Evolutionary conservation across 1,140 invertebrate species (phyloP).

Genomic region (Melipona quadrifasciata): DNA sequence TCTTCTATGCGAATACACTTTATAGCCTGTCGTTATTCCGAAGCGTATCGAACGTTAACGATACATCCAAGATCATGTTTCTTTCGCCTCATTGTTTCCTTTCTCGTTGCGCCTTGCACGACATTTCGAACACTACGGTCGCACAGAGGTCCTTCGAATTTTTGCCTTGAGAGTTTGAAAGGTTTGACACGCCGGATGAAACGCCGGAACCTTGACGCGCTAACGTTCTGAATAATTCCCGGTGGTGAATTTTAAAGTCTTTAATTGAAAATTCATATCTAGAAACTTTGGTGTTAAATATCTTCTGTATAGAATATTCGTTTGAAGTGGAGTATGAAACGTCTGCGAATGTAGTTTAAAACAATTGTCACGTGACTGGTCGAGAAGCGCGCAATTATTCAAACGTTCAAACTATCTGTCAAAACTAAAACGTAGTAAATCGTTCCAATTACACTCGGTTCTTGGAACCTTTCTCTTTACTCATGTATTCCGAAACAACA

Average conservation of each 20-base stretch:
- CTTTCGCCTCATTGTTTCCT: conserved; percentile 4
- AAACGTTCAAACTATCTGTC: neutral
- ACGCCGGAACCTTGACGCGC: neutral
- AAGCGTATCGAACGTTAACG: neutral
- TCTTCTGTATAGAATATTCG: too few relatives aligned
- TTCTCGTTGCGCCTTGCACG: conserved; percentile 25
- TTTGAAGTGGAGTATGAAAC: too few relatives aligned
- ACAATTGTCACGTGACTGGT: conserved; percentile 5
- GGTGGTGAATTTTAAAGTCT: neutral
- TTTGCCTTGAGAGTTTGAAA: conserved; percentile 32
- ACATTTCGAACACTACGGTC: conserved; percentile 10
- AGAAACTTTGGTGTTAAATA: neutral
- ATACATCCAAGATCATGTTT: conserved; percentile 1
- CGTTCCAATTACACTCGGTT: conserved; percentile 14
- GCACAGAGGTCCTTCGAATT: conserved; percentile 8
- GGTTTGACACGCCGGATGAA: conserved; percentile 6
- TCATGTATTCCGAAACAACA: neutral
- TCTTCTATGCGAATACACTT: neutral
- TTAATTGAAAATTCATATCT: neutral
- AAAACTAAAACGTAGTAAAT: too few relatives aligned
- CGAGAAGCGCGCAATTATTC: neutral
- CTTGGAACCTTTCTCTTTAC: neutral
- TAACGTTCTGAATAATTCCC: neutral
- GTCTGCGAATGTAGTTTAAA: neutral
- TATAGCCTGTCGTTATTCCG: neutral